Base-by-base conservation (phyloP, 2,888 invertebrate species). In the Ptycholaimellus sp. region DNA sequence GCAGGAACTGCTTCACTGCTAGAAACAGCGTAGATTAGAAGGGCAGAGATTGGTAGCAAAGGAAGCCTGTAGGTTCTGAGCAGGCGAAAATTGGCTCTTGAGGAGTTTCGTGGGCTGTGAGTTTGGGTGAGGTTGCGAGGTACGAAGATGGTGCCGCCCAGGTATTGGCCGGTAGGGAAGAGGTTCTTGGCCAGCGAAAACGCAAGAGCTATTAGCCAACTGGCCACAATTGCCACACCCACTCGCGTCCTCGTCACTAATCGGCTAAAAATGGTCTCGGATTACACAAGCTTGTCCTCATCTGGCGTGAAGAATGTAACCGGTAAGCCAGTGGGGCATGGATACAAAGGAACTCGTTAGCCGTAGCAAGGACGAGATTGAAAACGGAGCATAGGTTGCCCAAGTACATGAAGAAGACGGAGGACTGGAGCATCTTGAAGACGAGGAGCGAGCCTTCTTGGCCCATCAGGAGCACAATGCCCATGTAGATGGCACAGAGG, bases 401-500 rank as follows among this genome's bases (percentile, higher is more conserved):
- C 14, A 40, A 39, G 30, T 40, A 30, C 19, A 40, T 18, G 31
- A 40, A 31, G 30, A 40, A 31, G 7, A 40, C 30, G 19, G 38
- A 39, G 7, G 34, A 30, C 18, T 38, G 40, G 18, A 40, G 30
- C 30, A 39, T 33, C 19, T 34, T 40, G 17, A 38, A 33, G 11
- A 34, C 17, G 29, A 29, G n/a, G 7, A 23, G 25, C 25, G 25
- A 23, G 25, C 7, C 25, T n/a, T n/a, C n/a, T n/a, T n/a, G n/a
- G n/a, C n/a, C n/a, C n/a, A 4, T 3, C 16, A 35, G 16, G 5
- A 39, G 13, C n/a, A 38, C 35, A 4, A 13, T 18, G 17, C 38
- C 40, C 35, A 40, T 40, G 28, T 40, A 40, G 18, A 40, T 35
- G 23, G 38, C 40, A 35, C 40, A 40, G 5, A 40, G 17, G 13